Conservation (phyloP, 2,113 vertebrate species). For the Tringa solitaria region DNA sequence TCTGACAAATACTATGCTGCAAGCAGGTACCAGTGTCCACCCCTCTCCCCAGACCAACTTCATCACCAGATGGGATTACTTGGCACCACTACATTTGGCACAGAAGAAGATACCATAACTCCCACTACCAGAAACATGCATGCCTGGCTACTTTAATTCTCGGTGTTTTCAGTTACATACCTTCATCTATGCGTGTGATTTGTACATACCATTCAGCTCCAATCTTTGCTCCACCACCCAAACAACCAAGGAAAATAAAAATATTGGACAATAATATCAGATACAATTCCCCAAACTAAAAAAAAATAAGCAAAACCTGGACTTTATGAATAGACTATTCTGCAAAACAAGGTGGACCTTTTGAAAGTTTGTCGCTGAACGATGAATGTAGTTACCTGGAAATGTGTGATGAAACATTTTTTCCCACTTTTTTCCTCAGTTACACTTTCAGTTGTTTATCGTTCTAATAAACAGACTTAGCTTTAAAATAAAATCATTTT, state of each 20-base stretch:
- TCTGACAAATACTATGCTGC: neutral
- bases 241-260: neutral
- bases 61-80: neutral
- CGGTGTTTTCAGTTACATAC: neutral
- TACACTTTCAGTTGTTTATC: neutral
- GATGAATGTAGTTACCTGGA: neutral
- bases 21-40: neutral
- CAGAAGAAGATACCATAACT: neutral
- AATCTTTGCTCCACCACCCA: neutral
- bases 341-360: neutral
- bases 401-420: neutral
- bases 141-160: neutral
- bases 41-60: neutral
- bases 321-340: neutral
- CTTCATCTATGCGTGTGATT: neutral
- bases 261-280: neutral
- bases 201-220: neutral
- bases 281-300: neutral
- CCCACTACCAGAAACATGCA: neutral
- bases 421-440: neutral
- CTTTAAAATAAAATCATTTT: neutral
- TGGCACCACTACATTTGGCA: neutral
- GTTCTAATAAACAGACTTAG: neutral
- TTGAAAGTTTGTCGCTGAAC: neutral
- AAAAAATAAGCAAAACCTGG: neutral